phyloP scores from a whole-genome alignment of 2,888 invertebrate genomes.

The Epinotia brunnichana region DNA sequence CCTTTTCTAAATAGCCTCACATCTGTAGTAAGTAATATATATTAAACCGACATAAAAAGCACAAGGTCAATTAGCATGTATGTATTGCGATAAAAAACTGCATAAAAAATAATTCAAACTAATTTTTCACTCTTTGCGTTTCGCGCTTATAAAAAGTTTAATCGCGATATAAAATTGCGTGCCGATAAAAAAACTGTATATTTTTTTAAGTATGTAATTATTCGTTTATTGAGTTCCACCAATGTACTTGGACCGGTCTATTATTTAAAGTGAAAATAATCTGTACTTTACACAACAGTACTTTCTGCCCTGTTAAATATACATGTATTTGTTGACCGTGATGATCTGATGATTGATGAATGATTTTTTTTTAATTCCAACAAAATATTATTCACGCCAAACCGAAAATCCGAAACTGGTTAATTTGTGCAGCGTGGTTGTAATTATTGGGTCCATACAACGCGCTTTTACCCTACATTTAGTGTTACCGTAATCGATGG shows the following conservation, averaged over 20 bases:
- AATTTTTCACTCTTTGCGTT: constrained; percentile 20
- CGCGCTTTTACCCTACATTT: constrained; percentile 16
- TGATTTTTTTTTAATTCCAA: no score
- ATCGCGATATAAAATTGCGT: constrained; percentile 12
- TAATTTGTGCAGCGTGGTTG: not conserved
- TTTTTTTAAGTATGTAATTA: constrained; percentile 22
- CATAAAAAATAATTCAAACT: not conserved
- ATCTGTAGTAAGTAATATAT: not conserved
- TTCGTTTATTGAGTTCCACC: constrained; percentile 6
- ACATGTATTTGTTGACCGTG: no score
- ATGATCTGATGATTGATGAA: no score
- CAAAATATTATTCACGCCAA: no score
- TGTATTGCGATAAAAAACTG: constrained; percentile 3
- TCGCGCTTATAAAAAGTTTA: constrained; percentile 18
- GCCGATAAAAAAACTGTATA: constrained; percentile 22
- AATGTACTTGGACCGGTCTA: not conserved
- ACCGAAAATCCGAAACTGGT: no score
- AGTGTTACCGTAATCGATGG: constrained; percentile 12
- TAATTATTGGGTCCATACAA: not conserved
- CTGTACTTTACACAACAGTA: no score
- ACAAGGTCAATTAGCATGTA: not conserved
- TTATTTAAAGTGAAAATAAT: no score
- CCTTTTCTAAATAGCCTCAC: not conserved
- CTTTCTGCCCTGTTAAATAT: no score
- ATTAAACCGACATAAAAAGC: not conserved